Base-by-base conservation (phyloP, 2,113 vertebrate species). In the Caranx ignobilis region DNA sequence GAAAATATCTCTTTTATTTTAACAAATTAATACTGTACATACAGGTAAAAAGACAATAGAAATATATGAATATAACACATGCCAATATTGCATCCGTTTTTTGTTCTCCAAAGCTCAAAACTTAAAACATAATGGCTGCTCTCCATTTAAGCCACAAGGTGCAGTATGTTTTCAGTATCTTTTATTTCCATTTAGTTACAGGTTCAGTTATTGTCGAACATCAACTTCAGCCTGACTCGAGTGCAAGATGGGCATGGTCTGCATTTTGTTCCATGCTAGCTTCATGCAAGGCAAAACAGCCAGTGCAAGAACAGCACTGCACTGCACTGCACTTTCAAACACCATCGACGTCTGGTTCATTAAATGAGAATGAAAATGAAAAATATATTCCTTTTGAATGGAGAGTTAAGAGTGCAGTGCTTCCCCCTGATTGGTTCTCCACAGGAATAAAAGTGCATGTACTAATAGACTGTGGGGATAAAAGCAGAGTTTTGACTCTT, bases 1-100 rank as follows among this genome's bases (percentile, higher is more conserved):
- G 75, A 92, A 93, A 93, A 93, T 91, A 90, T 84, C 50, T 90
- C 60, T 88, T 92, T 94, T 89, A 89, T 93, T 93, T 84, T 64
- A 83, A 89, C 69, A 90, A 82, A 54, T 76, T 63, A 89, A 90
- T 80, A 89, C 85, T 91, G 87, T 87, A 93, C 88, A 90, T 76
- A 85, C 87, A 92, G 68, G 86, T 92, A 89, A 88, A 94, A 92
- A 94, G 84, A 77, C 79, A 89, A 84, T 85, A 90, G 75, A 92
- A 92, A 89, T 79, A 80, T 87, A 86, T 34, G 50, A 79, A 86
- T 78, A 79, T 67, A 75, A 83, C 71, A 88, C 75, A 78, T 71
- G 76, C 75, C 83, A 69, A 56, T 76, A 72, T 73, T 83, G 76
- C 82, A 88, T 75, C 79, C 60, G 31, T 71, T 37, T 37, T 77